Percentiles rank a stretch among this genome's conserved stretches.
phyloP scores from a whole-genome alignment of 2,888 invertebrate species.

The Acrobasis consociella region DNA sequence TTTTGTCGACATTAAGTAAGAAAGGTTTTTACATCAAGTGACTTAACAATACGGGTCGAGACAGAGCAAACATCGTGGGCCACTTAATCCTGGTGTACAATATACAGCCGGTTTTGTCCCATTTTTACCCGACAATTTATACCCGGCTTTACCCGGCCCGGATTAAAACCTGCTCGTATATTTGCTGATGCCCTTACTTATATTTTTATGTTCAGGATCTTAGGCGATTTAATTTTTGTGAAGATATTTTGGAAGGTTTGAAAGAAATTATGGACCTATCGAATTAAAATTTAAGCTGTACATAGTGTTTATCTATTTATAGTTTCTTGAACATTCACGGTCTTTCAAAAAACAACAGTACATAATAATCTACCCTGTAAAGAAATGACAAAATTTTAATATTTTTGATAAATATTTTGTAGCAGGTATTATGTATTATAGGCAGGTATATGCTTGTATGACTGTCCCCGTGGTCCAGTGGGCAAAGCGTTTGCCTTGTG shows the following conservation, averaged over 20 bases:
- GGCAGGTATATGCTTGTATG: too few species aligned
- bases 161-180: slow-evolving; percentile 36
- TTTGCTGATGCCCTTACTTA: not conserved
- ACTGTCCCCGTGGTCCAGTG: too few species aligned
- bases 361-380: too few species aligned
- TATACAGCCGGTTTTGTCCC: slow-evolving; percentile 34
- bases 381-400: too few species aligned
- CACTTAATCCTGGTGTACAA: slow-evolving; percentile 21
- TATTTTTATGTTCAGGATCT: slow-evolving; percentile 37
- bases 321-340: too few species aligned
- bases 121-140: slow-evolving; percentile 45
- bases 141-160: slow-evolving; percentile 35
- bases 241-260: not conserved
- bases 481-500: too few species aligned
- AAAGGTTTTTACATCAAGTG: not conserved
- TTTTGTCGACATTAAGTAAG: too few species aligned
- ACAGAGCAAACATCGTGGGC: slow-evolving; percentile 19
- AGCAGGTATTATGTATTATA: too few species aligned
- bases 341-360: too few species aligned
- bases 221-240: slow-evolving; percentile 29
- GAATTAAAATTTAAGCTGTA: too few species aligned
- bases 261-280: not conserved
- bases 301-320: too few species aligned
- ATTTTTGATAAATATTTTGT: too few species aligned
- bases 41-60: slow-evolving; percentile 13